Percentiles rank a stretch among this genome's conserved stretches.
Evolutionary conservation across 2,113 vertebrate genomes (phyloP).

Genomic region (Stomatorhinus ivindoensis): DNA sequence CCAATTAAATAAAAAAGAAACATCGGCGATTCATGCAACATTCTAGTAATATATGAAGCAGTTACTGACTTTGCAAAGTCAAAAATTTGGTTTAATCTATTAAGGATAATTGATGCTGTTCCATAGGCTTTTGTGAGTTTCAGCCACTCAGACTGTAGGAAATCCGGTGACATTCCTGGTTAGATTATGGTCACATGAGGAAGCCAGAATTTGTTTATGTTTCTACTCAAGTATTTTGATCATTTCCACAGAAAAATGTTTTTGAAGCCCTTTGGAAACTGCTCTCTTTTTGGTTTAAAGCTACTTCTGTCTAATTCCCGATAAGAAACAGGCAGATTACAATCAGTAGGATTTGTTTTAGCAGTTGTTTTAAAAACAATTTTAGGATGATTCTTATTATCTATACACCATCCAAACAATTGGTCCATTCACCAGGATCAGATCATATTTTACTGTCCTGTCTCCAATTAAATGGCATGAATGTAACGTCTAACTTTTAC

Average conservation of each 20-base stretch:
- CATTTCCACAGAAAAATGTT: constrained; percentile 41
- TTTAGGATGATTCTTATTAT: constrained; percentile 38
- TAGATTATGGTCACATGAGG: constrained; percentile 54
- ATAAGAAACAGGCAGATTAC: background rate
- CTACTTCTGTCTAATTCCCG: background rate
- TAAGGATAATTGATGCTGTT: constrained; percentile 52
- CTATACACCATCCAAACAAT: background rate
- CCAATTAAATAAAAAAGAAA: constrained; percentile 19
- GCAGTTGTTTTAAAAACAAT: constrained; percentile 16
- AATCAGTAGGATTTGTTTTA: background rate
- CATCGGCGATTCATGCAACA: constrained; percentile 32
- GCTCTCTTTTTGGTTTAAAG: background rate
- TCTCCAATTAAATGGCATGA: background rate
- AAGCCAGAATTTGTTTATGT: constrained; percentile 50
- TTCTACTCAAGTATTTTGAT: constrained; percentile 57
- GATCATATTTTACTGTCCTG: background rate
- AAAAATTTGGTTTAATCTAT: constrained; percentile 39
- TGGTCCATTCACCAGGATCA: background rate
- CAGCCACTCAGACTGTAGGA: constrained; percentile 45
- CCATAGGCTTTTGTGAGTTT: constrained; percentile 34
- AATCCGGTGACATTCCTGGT: constrained; percentile 58
- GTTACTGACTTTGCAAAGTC: constrained; percentile 41
- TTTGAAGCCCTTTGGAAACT: constrained; percentile 21
- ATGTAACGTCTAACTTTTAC: background rate
- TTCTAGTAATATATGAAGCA: constrained; percentile 46